Percentiles rank a stretch among this genome's conserved stretches.
Evolutionary conservation across 2,888 invertebrate genomes (phyloP).

Genomic region (Aquatica leii): DNA sequence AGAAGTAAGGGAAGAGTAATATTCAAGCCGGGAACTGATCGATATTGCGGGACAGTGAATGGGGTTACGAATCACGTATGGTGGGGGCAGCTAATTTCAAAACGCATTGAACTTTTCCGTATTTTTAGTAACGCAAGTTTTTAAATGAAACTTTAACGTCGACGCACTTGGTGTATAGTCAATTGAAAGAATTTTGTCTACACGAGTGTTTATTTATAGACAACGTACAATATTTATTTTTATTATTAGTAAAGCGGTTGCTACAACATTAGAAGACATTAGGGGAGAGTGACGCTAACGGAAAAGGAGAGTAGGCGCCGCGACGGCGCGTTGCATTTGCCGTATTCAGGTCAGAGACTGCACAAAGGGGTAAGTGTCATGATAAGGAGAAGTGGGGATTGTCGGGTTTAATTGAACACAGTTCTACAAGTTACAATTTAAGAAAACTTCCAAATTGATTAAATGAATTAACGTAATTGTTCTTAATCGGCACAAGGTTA

Average conservation of each 20-base stretch:
- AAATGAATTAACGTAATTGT: not conserved
- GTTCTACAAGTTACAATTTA: not conserved
- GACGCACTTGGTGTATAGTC: no score
- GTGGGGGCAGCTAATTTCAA: conserved; percentile 11
- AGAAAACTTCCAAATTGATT: no score
- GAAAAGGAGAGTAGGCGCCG: conserved; percentile 40
- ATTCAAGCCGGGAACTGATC: conserved; percentile 36
- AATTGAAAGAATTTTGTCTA: not conserved
- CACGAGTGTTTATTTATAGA: not conserved
- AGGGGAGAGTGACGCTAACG: conserved; percentile 18
- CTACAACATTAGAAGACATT: conserved; percentile 9
- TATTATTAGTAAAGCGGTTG: not conserved
- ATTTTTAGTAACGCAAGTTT: not conserved
- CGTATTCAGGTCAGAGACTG: conserved; percentile 43
- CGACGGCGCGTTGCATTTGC: conserved; percentile 41
- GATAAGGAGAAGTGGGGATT: conserved; percentile 16
- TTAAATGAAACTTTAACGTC: not conserved
- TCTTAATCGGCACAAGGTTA: conserved; percentile 4
- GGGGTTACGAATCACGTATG: conserved; percentile 32
- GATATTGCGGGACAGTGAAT: conserved; percentile 41
- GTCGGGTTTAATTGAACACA: conserved; percentile 17
- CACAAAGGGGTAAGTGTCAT: conserved; percentile 32
- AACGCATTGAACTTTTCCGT: conserved; percentile 17
- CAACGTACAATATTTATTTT: not conserved
- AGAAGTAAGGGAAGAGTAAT: conserved; percentile 33